phyloP scores from a whole-genome alignment of 2,113 vertebrate genomes.

The Chaetura pelagica region DNA sequence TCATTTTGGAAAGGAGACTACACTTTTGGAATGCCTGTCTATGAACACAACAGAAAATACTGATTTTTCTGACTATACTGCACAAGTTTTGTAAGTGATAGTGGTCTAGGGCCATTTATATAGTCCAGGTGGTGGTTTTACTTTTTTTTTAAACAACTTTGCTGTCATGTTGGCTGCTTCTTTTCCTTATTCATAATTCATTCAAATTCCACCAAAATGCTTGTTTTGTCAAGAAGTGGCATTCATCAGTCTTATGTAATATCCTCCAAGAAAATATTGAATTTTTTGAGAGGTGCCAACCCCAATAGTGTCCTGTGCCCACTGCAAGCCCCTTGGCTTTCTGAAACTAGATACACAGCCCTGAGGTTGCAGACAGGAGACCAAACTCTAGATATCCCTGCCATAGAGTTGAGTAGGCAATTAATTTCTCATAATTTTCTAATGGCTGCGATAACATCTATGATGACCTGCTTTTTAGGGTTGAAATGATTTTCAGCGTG shows the following conservation, averaged over 20 bases:
- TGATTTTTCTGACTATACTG: not conserved
- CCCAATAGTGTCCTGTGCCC: not conserved
- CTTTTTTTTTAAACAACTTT: not conserved
- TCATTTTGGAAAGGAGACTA: not conserved
- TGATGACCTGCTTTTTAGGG: conserved; percentile 6
- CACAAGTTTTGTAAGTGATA: not conserved
- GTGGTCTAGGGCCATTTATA: not conserved
- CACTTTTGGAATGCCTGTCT: not conserved
- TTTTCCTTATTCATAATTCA: not conserved
- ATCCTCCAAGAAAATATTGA: not conserved
- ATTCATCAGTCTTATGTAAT: not conserved
- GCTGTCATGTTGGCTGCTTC: not conserved
- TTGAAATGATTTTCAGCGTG: not conserved
- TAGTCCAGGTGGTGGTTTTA: too few species aligned
- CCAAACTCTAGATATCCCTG: not conserved
- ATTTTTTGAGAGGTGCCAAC: not conserved
- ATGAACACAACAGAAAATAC: not conserved
- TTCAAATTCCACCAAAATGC: not conserved
- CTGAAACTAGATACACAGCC: not conserved
- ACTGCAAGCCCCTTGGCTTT: not conserved
- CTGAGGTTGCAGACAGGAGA: not conserved
- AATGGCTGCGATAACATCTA: conserved; percentile 30
- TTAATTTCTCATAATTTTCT: not conserved
- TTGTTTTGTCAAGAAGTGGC: not conserved
- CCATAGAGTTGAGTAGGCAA: not conserved